Evolutionary conservation across 1,140 invertebrate genomes (phyloP).

Genomic region (Drosophila chauvacae): DNA sequence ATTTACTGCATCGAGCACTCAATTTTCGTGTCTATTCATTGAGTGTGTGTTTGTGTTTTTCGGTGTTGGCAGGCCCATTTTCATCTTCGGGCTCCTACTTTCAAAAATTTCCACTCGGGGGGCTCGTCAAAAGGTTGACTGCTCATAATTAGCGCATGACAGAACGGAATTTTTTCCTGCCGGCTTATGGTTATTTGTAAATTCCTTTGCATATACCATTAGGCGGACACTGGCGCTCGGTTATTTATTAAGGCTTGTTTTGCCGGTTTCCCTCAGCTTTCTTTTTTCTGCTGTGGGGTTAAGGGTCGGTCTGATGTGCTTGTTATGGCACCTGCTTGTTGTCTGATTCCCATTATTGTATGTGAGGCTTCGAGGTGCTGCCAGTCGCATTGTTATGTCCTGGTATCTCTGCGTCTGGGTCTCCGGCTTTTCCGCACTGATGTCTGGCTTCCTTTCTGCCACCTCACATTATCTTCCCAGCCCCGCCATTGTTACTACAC

Average conservation of each 20-base stretch:
- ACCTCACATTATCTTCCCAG: background rate
- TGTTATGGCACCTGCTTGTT: constrained; percentile 47
- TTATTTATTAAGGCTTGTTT: constrained; percentile 21
- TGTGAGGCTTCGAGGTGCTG: constrained; percentile 35
- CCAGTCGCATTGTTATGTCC: constrained; percentile 33
- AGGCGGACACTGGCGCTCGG: constrained; percentile 32
- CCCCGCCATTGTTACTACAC: constrained; percentile 25
- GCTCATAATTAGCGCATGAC: constrained; percentile 54
- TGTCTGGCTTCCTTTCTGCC: constrained; percentile 30
- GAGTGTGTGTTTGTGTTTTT: constrained; percentile 2
- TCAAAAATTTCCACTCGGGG: constrained; percentile 23
- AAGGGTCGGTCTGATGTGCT: constrained; percentile 34
- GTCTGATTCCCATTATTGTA: constrained; percentile 41
- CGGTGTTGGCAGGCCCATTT: constrained; percentile 6
- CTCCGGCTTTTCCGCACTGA: constrained; percentile 44
- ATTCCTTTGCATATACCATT: constrained; percentile 40
- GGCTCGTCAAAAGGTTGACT: constrained; percentile 43
- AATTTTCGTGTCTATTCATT: constrained; percentile 7
- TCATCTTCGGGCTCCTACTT: background rate
- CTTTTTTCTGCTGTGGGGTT: background rate
- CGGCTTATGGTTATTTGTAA: constrained; percentile 37
- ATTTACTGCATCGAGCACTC: background rate
- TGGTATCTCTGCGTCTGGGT: constrained; percentile 48
- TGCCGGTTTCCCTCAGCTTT: background rate
- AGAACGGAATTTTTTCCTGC: constrained; percentile 34